These are phyloP conservation scores for Arrhamphus sclerolepis DNA, from an alignment of 2,797 vertebrate genomes.

Conservation along the genomic window DNA sequence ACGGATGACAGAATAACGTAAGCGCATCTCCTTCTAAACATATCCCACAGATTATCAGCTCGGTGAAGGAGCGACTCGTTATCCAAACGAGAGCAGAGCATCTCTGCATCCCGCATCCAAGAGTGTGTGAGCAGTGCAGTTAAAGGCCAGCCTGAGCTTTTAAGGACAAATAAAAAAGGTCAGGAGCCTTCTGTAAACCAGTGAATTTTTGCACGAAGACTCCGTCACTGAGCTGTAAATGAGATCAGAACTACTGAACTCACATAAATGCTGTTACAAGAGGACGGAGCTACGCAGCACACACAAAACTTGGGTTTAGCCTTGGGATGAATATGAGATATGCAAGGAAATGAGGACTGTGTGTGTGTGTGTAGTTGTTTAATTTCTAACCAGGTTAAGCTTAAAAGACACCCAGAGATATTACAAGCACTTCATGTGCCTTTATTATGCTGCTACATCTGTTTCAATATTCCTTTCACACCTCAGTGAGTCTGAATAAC, in stretches of 20 bases:
- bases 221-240: conserved; percentile 32
- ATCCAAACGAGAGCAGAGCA: not conserved
- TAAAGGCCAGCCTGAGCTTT: not conserved
- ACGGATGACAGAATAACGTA: not conserved
- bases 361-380: conserved; percentile 17
- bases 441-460: conserved; percentile 49
- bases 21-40: conserved; percentile 11
- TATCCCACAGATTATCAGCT: conserved; percentile 9
- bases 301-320: conserved; percentile 1
- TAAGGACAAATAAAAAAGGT: conserved; percentile 37
- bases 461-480: conserved; percentile 59
- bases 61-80: conserved; percentile 1
- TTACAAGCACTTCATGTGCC: conserved; percentile 24
- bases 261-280: conserved; percentile 31
- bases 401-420: conserved; percentile 36
- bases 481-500: conserved; percentile 59
- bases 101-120: no score
- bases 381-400: conserved; percentile 23
- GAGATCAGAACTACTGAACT: conserved; percentile 39
- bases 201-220: conserved; percentile 7
- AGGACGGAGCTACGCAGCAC: conserved; percentile 5
- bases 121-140: conserved; percentile 24
- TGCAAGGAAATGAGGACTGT: not conserved
- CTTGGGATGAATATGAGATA: not conserved
- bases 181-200: conserved; percentile 30